phyloP scores from a whole-genome alignment of 2,113 vertebrate genomes.

The Cettia cetti region DNA sequence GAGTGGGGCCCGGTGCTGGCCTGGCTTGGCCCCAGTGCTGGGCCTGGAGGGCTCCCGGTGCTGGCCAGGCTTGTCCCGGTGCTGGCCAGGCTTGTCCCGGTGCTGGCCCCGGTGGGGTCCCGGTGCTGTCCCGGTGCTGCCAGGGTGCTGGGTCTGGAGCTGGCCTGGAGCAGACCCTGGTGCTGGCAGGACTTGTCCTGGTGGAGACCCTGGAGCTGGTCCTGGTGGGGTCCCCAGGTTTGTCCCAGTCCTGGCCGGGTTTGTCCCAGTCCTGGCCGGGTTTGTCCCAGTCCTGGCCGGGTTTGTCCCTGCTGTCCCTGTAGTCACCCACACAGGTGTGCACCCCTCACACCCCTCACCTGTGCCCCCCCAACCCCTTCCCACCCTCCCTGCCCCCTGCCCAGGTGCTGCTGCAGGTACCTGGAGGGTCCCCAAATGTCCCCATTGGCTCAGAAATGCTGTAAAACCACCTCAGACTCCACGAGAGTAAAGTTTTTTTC shows the following conservation, averaged over 20 bases:
- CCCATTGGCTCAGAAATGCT: rapidly evolving
- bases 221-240: no score
- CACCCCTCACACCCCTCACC: neutral
- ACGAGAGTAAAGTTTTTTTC: neutral
- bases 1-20: no score
- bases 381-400: neutral
- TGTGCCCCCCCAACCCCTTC: neutral
- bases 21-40: no score
- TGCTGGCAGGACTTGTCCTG: no score
- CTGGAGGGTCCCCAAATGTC: neutral
- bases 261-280: neutral
- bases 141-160: no score
- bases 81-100: neutral
- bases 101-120: neutral
- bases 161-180: no score
- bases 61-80: no score
- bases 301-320: neutral
- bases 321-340: neutral
- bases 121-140: no score
- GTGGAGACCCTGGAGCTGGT: no score
- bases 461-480: neutral
- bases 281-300: neutral
- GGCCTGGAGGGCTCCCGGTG: no score
- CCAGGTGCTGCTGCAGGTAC: rapidly evolving
- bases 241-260: neutral